Evolutionary conservation across 37 sponge, comb jelly and placozoan species (phyloP).

Genomic region (Lycopodina hypogea): DNA sequence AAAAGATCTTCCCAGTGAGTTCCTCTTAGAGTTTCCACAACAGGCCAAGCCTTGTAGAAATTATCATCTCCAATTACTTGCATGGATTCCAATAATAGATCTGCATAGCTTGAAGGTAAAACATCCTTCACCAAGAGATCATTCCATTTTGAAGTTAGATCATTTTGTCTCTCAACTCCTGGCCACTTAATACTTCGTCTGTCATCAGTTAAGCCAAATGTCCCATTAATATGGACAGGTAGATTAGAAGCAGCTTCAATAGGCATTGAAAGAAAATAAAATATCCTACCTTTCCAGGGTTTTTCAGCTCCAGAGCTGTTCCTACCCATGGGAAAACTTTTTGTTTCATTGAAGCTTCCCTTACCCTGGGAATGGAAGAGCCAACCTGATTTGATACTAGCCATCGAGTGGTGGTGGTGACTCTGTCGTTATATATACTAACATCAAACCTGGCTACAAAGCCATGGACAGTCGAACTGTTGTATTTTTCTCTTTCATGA

Average conservation of each 20-base stretch:
- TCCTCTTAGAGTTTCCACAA: neutral
- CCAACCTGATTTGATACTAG: conserved; percentile 34
- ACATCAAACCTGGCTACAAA: conserved; percentile 11
- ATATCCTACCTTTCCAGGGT: conserved; percentile 26
- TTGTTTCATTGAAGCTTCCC: conserved; percentile 5
- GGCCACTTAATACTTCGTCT: conserved; percentile 55
- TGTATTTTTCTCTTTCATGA: neutral
- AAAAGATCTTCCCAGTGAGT: conserved; percentile 4
- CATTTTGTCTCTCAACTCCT: conserved; percentile 30
- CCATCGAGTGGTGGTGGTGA: neutral
- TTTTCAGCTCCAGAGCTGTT: conserved; percentile 17
- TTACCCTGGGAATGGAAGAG: neutral
- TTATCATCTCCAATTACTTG: neutral
- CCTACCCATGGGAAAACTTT: conserved; percentile 36
- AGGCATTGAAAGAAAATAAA: conserved; percentile 69
- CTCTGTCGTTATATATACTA: neutral
- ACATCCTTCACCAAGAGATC: conserved; percentile 22
- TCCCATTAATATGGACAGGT: conserved; percentile 72
- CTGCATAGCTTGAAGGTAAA: conserved; percentile 37
- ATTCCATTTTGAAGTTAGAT: conserved; percentile 53
- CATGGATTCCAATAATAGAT: conserved; percentile 22
- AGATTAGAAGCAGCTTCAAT: conserved; percentile 26
- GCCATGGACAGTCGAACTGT: neutral
- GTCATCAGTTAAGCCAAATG: conserved; percentile 51
- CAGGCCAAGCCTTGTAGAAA: conserved; percentile 26